A percentile compares a stretch with the other conserved stretches of the same genome.
Evolutionary conservation across 2,113 vertebrate genomes (phyloP).

Genomic region (Echinops telfairi): DNA sequence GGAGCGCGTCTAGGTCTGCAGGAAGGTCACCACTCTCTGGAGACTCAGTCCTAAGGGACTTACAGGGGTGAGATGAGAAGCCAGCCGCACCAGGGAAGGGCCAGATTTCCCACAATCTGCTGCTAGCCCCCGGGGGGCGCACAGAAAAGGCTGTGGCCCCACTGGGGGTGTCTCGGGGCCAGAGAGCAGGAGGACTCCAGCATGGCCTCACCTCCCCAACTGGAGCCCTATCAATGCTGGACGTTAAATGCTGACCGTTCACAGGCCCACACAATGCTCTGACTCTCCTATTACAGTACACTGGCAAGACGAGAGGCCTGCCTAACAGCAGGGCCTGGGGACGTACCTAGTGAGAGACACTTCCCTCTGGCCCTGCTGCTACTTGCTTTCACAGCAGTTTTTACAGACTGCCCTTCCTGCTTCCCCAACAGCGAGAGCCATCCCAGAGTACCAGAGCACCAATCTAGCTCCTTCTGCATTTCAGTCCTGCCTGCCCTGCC

Average conservation of each 20-base stretch:
- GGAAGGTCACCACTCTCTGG: neutral
- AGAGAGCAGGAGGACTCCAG: neutral
- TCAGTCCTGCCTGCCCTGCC: constrained; percentile 9
- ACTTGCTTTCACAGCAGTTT: constrained; percentile 25
- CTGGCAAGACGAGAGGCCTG: neutral
- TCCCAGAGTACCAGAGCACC: neutral
- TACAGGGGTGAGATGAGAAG: neutral
- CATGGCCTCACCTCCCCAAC: neutral
- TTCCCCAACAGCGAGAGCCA: neutral
- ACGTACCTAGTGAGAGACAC: neutral
- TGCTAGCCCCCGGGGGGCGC: neutral
- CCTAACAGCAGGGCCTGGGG: neutral
- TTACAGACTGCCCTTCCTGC: neutral
- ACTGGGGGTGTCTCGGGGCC: neutral
- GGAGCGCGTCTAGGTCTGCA: neutral
- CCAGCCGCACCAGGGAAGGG: neutral
- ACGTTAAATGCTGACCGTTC: constrained; percentile 30
- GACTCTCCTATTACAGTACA: constrained; percentile 11
- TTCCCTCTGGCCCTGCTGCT: neutral
- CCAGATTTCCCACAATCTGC: neutral
- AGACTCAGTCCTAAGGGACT: neutral
- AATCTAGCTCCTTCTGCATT: neutral
- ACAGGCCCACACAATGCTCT: neutral
- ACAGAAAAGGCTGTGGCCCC: neutral
- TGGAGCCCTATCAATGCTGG: neutral